phyloP scores from a whole-genome alignment of 2,113 vertebrate genomes.

The Hypomesus transpacificus region DNA sequence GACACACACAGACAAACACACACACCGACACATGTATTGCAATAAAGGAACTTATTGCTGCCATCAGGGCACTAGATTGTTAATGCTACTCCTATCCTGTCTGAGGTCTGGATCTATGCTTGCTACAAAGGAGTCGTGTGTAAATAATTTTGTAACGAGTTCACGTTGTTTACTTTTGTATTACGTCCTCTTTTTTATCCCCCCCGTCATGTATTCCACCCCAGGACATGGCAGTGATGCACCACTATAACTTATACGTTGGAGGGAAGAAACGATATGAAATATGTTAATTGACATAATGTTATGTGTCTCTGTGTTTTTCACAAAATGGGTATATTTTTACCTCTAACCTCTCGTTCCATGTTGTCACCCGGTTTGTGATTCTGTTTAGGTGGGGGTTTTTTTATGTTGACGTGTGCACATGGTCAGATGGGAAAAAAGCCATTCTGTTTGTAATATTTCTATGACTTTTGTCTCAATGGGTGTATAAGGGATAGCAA shows the following conservation, averaged over 20 bases:
- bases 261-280: no score
- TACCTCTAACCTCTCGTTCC: no score
- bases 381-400: slow-evolving; percentile 28
- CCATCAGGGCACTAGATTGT: slow-evolving; percentile 13
- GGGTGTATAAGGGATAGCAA: no score
- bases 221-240: no score
- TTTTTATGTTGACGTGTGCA: slow-evolving; percentile 22
- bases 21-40: no score
- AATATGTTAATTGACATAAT: slow-evolving; percentile 15
- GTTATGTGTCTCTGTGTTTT: slow-evolving; percentile 27
- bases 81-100: no score
- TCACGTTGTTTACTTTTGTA: slow-evolving; percentile 58
- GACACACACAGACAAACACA: no score
- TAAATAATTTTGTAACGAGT: slow-evolving; percentile 59
- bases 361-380: slow-evolving; percentile 35
- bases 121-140: slow-evolving; percentile 52
- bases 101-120: no score
- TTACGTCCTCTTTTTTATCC: slow-evolving; percentile 35
- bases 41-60: background rate
- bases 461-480: background rate
- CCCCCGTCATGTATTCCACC: no score
- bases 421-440: slow-evolving; percentile 23
- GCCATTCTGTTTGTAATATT: background rate
- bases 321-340: background rate
- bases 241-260: no score